These are phyloP conservation scores for Chaetodon auriga DNA, from an alignment of 2,113 vertebrate species.

Conservation along the genomic window DNA sequence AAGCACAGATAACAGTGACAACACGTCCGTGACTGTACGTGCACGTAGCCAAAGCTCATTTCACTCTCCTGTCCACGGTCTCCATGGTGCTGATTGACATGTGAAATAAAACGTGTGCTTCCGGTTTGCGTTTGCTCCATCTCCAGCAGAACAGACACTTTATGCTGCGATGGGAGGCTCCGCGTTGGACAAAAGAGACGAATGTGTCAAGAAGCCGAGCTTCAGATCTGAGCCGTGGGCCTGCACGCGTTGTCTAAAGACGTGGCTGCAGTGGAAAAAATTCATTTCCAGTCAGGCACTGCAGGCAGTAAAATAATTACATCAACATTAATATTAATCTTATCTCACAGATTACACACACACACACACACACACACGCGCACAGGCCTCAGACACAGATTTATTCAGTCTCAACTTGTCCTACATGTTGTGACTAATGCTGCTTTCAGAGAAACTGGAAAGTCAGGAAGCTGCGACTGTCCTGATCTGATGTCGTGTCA, in stretches of 20 bases:
- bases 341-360: conserved; percentile 39
- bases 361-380: conserved; percentile 18
- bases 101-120: conserved; percentile 29
- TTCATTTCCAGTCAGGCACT: conserved; percentile 48
- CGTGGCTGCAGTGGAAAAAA: conserved; percentile 64
- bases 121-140: conserved; percentile 36
- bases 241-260: conserved; percentile 48
- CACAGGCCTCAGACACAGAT: conserved; percentile 5
- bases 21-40: conserved; percentile 9
- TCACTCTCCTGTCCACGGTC: conserved; percentile 21
- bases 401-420: conserved; percentile 21
- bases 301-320: conserved; percentile 71
- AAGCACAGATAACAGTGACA: conserved; percentile 42
- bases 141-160: conserved; percentile 10
- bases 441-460: conserved; percentile 13
- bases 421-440: conserved; percentile 17
- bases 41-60: conserved; percentile 23
- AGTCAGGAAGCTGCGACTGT: neutral
- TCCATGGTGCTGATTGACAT: conserved; percentile 50
- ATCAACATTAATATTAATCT: conserved; percentile 71
- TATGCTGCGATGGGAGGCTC: conserved; percentile 7
- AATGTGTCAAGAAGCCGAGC: conserved; percentile 52
- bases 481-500: too few species aligned
- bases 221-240: conserved; percentile 38
- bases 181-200: conserved; percentile 44